A percentile compares a stretch with the other conserved stretches of the same genome.
Evolutionary conservation across 2,888 invertebrate species (phyloP).

Genomic region (Conchocele bisecta): DNA sequence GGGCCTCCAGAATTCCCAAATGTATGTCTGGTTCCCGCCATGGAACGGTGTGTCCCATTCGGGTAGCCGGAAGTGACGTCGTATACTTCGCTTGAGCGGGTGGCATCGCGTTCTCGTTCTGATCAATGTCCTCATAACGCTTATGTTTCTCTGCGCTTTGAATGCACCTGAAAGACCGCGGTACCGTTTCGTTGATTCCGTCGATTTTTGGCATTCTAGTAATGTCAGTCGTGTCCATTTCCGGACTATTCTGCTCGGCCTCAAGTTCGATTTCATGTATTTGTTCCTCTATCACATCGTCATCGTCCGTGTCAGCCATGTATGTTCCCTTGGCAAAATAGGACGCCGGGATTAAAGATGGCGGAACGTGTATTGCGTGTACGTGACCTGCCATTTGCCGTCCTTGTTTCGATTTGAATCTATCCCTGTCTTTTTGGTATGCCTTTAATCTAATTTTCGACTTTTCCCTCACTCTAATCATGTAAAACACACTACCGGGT

Average conservation of each 20-base stretch:
- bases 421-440: conserved; percentile 48
- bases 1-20: conserved; percentile 70
- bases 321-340: conserved; percentile 60
- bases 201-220: not conserved
- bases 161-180: conserved; percentile 60
- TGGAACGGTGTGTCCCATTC: conserved; percentile 33
- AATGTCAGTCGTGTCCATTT: not conserved
- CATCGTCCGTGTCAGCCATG: conserved; percentile 39
- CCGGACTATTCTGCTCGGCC: conserved; percentile 23
- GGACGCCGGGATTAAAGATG: conserved; percentile 60
- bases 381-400: conserved; percentile 46
- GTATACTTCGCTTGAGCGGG: not conserved
- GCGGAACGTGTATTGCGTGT: conserved; percentile 58
- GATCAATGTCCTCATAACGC: conserved; percentile 6
- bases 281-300: not conserved
- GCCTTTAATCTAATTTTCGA: conserved; percentile 47
- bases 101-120: not conserved
- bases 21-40: conserved; percentile 67
- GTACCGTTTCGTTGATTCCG: not conserved
- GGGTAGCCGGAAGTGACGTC: conserved; percentile 32
- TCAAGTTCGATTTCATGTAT: conserved; percentile 30
- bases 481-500: conserved; percentile 80
- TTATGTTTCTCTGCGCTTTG: conserved; percentile 58
- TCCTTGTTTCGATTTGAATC: conserved; percentile 17
- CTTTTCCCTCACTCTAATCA: conserved; percentile 72